These are phyloP conservation scores for Philotrypesis tridentata DNA, from an alignment of 1,140 invertebrate genomes.

Conservation along the genomic window DNA sequence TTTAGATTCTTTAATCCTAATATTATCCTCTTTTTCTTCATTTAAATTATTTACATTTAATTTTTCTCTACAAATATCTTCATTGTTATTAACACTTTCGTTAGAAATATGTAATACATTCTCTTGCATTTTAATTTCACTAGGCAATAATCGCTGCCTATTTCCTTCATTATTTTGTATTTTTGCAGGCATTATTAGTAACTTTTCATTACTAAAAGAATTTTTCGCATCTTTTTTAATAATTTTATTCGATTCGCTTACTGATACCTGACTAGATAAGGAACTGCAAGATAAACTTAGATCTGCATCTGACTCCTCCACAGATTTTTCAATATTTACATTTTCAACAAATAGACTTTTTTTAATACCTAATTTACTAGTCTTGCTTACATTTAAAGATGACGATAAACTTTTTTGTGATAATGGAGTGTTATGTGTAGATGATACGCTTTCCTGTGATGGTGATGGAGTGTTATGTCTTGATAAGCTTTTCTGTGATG, in stretches of 20 bases:
- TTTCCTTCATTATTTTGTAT: not conserved
- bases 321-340: conserved; percentile 21
- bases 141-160: not conserved
- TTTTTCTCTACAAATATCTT: not conserved
- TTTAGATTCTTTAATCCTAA: too few relatives aligned
- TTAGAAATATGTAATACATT: not conserved
- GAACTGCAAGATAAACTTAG: not conserved
- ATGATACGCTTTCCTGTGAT: too few relatives aligned
- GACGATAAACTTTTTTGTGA: too few relatives aligned
- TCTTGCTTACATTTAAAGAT: not conserved
- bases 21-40: not conserved
- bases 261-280: not conserved
- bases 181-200: not conserved
- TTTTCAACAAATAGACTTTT: not conserved
- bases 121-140: too few relatives aligned
- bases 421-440: too few relatives aligned
- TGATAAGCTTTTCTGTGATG: too few relatives aligned
- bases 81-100: not conserved
- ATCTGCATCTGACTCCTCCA: not conserved
- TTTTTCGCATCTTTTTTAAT: not conserved
- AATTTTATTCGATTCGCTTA: not conserved
- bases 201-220: not conserved
- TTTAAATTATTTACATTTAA: not conserved
- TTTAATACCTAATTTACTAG: not conserved
- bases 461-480: too few relatives aligned